Evolutionary conservation across 2,888 invertebrate species (phyloP), one percentile per base, ranked within the genome.

Genomic region (Lycaena phlaeas): DNA sequence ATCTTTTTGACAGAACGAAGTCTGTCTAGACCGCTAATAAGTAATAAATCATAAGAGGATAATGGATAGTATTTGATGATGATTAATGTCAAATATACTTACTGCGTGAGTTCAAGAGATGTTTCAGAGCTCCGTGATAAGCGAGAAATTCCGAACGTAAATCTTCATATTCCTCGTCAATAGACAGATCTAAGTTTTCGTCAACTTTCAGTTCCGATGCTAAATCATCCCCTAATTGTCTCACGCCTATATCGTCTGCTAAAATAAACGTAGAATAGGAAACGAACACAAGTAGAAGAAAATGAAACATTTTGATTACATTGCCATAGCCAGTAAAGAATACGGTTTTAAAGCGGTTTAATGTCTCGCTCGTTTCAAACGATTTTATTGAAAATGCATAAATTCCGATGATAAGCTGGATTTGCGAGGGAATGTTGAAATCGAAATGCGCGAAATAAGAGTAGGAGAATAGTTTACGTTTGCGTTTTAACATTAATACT

Each of bases 91-190:
- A n/a, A n/a, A n/a, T n/a, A n/a, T n/a, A 46, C 51, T 48, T 42
- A 46, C 48, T 46, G 36, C 49, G 38, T 29, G 46, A 43, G 3
- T 36, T 10, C 18, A 54, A 39, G 10, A 79, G 53, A 1, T 69
- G 59, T 5, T 71, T 62, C 1, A 84, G 57, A 1, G 71, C 75
- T 1, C 75, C 64, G 38, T 74, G 69, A 48, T 78, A 77, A 11
- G 82, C 82, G 1, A 81, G 59, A 34, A 82, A 53, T 42, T 84
- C 78, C 1, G 79, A 81, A 2, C 77, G 62, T 10, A 84, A 57
- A 48, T 84, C 81, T 41, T 84, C 82, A 44, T 81, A 82, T 45
- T 82, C 81, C 34, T 73, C 75, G 34, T 84, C 82, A 12, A 45
- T 53, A n/a, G 82, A 56, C 17, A 77, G 60, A 51, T 78, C 81